A percentile compares a stretch with the other conserved stretches of the same genome.
phyloP scores from a whole-genome alignment of 2,888 invertebrate genomes.

The Halocaridina rubra region DNA sequence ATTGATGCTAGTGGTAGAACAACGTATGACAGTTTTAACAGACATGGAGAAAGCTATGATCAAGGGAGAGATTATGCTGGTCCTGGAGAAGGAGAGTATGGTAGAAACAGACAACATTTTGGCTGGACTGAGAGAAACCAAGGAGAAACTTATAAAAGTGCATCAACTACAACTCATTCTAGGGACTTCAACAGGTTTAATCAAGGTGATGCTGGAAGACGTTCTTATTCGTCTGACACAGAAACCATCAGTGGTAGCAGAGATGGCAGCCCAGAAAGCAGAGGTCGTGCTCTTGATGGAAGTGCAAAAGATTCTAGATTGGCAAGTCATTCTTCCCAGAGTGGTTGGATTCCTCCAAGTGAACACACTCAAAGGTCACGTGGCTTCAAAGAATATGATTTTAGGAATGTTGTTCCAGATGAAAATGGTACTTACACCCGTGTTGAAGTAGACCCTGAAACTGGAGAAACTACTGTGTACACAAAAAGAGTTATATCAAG shows the following conservation, averaged over 20 bases:
- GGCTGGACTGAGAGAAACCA: neutral
- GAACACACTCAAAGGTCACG: neutral
- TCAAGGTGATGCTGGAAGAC: neutral
- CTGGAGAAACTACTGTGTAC: slow-evolving; percentile 30
- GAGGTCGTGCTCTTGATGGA: no score
- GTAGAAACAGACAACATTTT: neutral
- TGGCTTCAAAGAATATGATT: neutral
- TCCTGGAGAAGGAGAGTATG: neutral
- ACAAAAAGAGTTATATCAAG: slow-evolving; percentile 17
- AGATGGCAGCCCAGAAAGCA: neutral
- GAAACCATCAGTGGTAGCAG: no score
- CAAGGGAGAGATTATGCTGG: no score
- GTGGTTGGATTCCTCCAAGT: no score
- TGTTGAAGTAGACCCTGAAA: slow-evolving; percentile 40
- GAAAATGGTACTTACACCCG: slow-evolving; percentile 36
- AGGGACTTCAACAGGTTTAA: neutral
- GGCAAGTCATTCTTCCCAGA: no score
- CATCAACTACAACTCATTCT: neutral
- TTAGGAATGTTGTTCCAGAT: neutral
- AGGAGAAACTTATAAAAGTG: neutral
- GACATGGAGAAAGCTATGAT: no score
- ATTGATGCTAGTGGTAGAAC: slow-evolving; percentile 3
- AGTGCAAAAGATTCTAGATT: neutral
- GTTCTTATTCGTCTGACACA: neutral
- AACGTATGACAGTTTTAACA: neutral